Evolutionary conservation across 1,140 invertebrate species (phyloP).

Genomic region (Eumaeus atala): DNA sequence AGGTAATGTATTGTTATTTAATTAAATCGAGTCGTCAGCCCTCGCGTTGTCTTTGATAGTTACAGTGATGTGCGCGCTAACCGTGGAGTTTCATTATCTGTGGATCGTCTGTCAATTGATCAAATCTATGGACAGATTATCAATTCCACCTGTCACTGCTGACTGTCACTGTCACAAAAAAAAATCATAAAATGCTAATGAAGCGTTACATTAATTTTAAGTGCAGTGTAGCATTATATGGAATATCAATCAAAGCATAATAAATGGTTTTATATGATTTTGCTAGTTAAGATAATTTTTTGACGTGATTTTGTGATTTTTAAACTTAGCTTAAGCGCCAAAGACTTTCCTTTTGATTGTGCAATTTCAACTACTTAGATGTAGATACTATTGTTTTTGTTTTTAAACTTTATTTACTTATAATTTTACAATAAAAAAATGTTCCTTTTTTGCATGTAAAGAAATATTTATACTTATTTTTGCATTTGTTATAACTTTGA

Average conservation of each 20-base stretch:
- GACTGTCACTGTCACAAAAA: background rate
- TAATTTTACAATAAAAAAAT: conserved; percentile 9
- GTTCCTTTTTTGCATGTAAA: conserved; percentile 15
- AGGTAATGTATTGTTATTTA: background rate
- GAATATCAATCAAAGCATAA: background rate
- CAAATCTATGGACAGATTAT: background rate
- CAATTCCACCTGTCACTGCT: background rate
- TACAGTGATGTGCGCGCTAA: background rate
- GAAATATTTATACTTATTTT: conserved; percentile 3
- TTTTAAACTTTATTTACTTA: conserved; percentile 42
- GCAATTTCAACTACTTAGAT: conserved; percentile 60
- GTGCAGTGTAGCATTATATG: background rate
- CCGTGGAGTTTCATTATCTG: background rate
- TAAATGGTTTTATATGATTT: conserved; percentile 15
- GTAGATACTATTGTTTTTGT: conserved; percentile 32
- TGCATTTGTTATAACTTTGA: background rate
- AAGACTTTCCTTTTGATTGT: conserved; percentile 58
- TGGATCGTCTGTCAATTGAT: background rate
- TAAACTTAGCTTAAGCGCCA: conserved; percentile 52
- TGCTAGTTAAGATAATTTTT: conserved; percentile 46
- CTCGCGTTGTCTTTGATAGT: background rate
- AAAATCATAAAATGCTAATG: too few relatives aligned
- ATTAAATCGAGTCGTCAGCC: conserved; percentile 2
- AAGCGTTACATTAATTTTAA: background rate
- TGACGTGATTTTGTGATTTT: conserved; percentile 54